These are phyloP conservation scores for Phyllotreta striolata DNA, from an alignment of 2,888 invertebrate genomes.

Conservation along the genomic window DNA sequence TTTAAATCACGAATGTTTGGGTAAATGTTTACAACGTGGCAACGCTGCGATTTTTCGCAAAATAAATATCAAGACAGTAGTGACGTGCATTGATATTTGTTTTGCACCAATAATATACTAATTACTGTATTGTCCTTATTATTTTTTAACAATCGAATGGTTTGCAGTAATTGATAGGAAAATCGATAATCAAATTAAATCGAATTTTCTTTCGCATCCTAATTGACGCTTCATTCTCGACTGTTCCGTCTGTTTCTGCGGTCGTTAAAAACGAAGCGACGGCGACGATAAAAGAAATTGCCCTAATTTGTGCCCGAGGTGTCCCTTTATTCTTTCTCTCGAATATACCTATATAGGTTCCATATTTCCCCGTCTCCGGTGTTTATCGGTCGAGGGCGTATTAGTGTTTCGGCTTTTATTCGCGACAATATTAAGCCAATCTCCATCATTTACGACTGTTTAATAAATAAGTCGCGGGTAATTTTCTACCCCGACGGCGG, in stretches of 20 bases:
- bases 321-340: slow-evolving; percentile 1
- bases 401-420: slow-evolving; percentile 33
- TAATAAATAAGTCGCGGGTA: slow-evolving; percentile 38
- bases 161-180: too few species aligned
- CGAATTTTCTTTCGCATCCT: slow-evolving; percentile 6
- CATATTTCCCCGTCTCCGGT: slow-evolving; percentile 16
- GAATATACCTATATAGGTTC: background rate
- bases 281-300: slow-evolving; percentile 24
- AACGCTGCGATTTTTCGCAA: too few species aligned
- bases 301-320: slow-evolving; percentile 19
- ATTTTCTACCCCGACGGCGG: slow-evolving; percentile 3
- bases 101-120: too few species aligned
- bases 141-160: too few species aligned
- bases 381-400: slow-evolving; percentile 20
- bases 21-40: too few species aligned
- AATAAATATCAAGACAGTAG: too few species aligned
- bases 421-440: slow-evolving; percentile 30
- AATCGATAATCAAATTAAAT: slow-evolving; percentile 2
- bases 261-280: slow-evolving; percentile 19
- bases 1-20: too few species aligned
- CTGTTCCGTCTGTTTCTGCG: background rate
- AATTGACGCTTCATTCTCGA: slow-evolving; percentile 19
- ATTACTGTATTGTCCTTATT: too few species aligned
- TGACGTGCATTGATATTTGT: too few species aligned
- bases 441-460: slow-evolving; percentile 37